Evolutionary conservation across 2,113 vertebrate genomes (phyloP).

Genomic region (Corapipo altera): DNA sequence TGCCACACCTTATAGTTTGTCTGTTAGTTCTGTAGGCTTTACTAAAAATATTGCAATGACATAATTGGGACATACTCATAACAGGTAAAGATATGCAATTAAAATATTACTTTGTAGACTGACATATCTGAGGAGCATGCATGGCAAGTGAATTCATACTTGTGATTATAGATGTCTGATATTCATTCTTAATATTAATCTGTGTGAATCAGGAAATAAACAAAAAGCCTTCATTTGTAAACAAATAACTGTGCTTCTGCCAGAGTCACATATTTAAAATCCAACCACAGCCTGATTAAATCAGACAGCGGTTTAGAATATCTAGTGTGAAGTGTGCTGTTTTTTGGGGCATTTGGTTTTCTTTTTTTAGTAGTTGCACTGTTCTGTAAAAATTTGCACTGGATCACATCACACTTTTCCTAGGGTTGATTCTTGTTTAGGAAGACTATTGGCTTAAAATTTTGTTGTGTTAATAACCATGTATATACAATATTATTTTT

Average conservation of each 20-base stretch:
- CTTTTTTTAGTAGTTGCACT: background rate
- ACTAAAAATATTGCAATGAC: slow-evolving; percentile 54
- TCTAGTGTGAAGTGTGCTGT: background rate
- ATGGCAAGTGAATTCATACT: slow-evolving; percentile 35
- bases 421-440: background rate
- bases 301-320: background rate
- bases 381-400: background rate
- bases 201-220: slow-evolving; percentile 56
- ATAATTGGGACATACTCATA: slow-evolving; percentile 63
- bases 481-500: background rate
- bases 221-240: slow-evolving; percentile 52
- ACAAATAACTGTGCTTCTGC: slow-evolving; percentile 30
- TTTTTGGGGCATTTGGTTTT: background rate
- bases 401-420: background rate
- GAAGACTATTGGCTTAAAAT: background rate
- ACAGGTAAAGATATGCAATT: slow-evolving; percentile 58
- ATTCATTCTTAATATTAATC: slow-evolving; percentile 40
- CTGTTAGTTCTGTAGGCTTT: slow-evolving; percentile 52
- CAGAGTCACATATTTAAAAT: slow-evolving; percentile 4
- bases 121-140: slow-evolving; percentile 57
- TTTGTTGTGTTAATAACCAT: background rate
- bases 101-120: slow-evolving; percentile 61
- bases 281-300: background rate
- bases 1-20: slow-evolving; percentile 43
- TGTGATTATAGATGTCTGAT: slow-evolving; percentile 50